Conservation (phyloP, 2,888 invertebrate species). For the Caenorhabditis macrosperma region DNA sequence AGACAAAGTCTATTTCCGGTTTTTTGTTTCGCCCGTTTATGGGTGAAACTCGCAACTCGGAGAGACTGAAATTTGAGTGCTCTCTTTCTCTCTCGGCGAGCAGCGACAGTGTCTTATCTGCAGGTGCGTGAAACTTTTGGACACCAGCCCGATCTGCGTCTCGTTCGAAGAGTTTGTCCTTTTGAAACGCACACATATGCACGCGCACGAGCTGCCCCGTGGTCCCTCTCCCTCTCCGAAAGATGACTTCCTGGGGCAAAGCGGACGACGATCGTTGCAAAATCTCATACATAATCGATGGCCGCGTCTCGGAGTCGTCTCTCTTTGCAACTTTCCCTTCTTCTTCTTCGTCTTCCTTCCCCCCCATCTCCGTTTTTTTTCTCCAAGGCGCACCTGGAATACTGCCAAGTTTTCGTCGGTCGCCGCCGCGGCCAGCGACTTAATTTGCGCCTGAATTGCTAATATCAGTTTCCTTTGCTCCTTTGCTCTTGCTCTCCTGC, state of each 20-base stretch:
- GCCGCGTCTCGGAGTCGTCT: not conserved
- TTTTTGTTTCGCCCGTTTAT: too few relatives aligned
- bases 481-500: not conserved
- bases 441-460: slow-evolving; percentile 27
- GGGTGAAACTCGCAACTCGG: not conserved
- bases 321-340: not conserved
- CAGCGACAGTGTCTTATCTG: not conserved
- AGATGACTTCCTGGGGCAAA: not conserved
- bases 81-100: not conserved
- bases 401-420: not conserved
- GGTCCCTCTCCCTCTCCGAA: not conserved
- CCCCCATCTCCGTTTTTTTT: not conserved
- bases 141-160: not conserved
- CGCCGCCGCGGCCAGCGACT: not conserved
- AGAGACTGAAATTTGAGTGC: not conserved
- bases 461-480: slow-evolving; percentile 8
- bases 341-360: not conserved
- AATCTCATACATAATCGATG: slow-evolving; percentile 48
- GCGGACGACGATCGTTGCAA: slow-evolving; percentile 14
- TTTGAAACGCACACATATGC: not conserved
- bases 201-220: not conserved
- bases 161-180: not conserved
- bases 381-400: slow-evolving; percentile 11
- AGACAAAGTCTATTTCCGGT: too few relatives aligned
- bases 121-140: not conserved